Evolutionary conservation across 2,888 invertebrate species (phyloP).

Genomic region (Ryuthela nishihirai): DNA sequence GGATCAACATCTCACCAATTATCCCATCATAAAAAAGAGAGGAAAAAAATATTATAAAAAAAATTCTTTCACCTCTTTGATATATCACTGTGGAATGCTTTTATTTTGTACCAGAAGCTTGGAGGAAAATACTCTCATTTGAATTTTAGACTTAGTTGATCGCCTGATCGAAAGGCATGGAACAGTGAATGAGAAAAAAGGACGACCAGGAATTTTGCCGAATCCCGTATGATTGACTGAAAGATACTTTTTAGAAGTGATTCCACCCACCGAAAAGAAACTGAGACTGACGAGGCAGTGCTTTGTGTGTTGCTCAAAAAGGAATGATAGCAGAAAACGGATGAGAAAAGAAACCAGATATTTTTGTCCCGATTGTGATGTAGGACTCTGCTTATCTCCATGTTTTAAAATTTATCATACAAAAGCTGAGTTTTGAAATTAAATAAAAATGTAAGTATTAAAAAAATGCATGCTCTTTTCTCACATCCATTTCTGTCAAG

Average conservation of each 20-base stretch:
- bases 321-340: too few relatives aligned
- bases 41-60: slow-evolving; percentile 9
- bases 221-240: not conserved
- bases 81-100: slow-evolving; percentile 1
- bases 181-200: not conserved
- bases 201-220: not conserved
- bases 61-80: slow-evolving; percentile 6
- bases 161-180: not conserved
- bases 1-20: not conserved
- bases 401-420: too few relatives aligned
- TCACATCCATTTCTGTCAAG: too few relatives aligned
- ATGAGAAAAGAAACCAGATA: too few relatives aligned
- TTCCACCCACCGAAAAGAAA: too few relatives aligned
- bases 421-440: too few relatives aligned
- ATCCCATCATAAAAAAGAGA: slow-evolving; percentile 12
- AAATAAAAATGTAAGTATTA: too few relatives aligned
- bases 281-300: not conserved
- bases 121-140: not conserved
- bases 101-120: not conserved
- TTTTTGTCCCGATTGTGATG: too few relatives aligned
- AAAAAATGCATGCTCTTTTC: too few relatives aligned
- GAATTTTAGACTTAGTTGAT: not conserved
- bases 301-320: not conserved
- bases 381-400: too few relatives aligned
- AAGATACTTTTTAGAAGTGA: slow-evolving; percentile 5